Base-by-base conservation (phyloP, 2,797 vertebrate species). In the Acanthiza pusilla region DNA sequence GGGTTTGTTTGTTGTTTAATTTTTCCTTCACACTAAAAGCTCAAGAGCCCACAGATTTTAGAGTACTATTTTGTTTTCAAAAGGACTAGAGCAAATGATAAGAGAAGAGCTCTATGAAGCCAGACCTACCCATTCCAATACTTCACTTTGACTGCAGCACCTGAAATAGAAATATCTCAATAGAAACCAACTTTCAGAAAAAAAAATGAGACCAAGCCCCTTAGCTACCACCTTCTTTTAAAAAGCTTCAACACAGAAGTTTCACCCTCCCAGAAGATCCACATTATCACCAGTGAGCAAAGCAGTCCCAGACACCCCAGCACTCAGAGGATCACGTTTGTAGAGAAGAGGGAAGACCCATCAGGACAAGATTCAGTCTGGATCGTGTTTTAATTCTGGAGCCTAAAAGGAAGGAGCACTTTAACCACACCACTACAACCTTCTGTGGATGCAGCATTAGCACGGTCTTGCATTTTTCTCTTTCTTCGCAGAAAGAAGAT, bases 271-370 rank as follows among this genome's bases (percentile, higher is more conserved):
- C 43, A 82, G 50, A 72, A 50, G 20, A 30, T 10, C 11, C 2
- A 1, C 26, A 13, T 36, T 66, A 4, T 42, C 76, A 75, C 5
- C 0, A 5, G 32, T 13, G 15, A 48, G 16, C 0, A 0, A 75
- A 55, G 51, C 8, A 60, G 48, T 2, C 29, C 45, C 40, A 26
- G 7, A 38, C 27, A 50, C 7, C 27, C 32, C 26, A 76, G 32
- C 29, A 60, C 23, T 17, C 2, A 38, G 17, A 38, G 2, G 2
- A 57, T 11, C 29, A 45, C 3, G 13, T 54, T 21, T 54, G 13
- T 2, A 67, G 32, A 50, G 32, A 85, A 65, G 25, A 68, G 15
- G 17, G 29, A 5, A 83, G 40, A 16, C 70, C 16, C 27, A 71
- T 4, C 27, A 61, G 22, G 22, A 40, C 60, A 81, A 47, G 32